phyloP scores from a whole-genome alignment of 2,113 vertebrate species.

The Campylorhamphus procurvoides region DNA sequence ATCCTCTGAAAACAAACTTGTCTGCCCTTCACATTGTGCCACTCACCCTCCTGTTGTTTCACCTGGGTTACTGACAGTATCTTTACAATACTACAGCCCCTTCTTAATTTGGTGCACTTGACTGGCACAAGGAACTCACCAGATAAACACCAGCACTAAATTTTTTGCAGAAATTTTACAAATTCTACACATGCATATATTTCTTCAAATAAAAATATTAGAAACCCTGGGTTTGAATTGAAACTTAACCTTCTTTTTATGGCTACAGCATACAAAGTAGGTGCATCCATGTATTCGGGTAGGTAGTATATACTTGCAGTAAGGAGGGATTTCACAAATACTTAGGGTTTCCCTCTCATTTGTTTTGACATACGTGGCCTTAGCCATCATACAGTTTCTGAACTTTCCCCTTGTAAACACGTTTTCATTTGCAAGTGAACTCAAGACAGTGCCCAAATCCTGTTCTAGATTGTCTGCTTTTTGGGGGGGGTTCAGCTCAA shows the following conservation, averaged over 20 bases:
- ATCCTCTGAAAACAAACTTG: neutral
- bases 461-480: neutral
- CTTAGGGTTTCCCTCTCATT: neutral
- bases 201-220: neutral
- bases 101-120: neutral
- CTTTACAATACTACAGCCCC: neutral
- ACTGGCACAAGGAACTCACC: neutral
- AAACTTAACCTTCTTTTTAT: neutral
- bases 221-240: neutral
- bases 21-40: neutral
- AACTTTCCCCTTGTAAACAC: neutral
- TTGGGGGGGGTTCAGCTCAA: neutral
- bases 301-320: neutral
- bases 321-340: neutral
- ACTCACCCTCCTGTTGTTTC: neutral
- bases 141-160: neutral
- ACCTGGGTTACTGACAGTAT: neutral
- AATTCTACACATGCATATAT: neutral
- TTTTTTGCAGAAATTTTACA: neutral
- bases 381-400: neutral
- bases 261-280: neutral
- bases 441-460: neutral
- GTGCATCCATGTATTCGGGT: neutral
- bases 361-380: neutral
- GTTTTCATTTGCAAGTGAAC: neutral